Evolutionary conservation across 2,888 invertebrate genomes (phyloP), one percentile per base, ranked within the genome.

Genomic region (Aspidiotus destructor): DNA sequence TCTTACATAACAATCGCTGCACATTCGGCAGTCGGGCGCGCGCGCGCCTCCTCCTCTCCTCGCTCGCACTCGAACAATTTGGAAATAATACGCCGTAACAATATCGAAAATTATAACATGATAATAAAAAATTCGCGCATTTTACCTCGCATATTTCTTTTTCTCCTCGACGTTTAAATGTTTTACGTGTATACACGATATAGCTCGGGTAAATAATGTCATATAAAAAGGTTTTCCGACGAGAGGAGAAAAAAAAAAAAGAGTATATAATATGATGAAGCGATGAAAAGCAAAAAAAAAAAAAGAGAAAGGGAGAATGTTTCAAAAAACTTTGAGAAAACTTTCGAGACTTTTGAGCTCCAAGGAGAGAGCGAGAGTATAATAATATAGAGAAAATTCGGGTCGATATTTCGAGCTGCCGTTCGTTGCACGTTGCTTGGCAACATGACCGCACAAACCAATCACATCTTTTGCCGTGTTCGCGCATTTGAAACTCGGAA

Each of bases 401-500:
- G 63, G 65, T 65, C 65, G 65, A 65, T 65, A 65, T 65, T 65
- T 65, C 44, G 57, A 65, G 65, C 65, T 65, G 41, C 58, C 65
- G 65, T 65, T 65, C 65, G 65, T 57, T 65, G 57, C 65, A 65
- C 65, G 65, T 65, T 58, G 65, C 65, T 40, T 60, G 58, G 65
- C 65, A 65, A 65, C 65, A 65, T 65, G 65, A 65, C 65, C 65
- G 65, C 65, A 65, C 65, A 65, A 65, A 65, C 65, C 65, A 65
- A 65, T 65, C 65, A 65, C 65, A 65, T 65, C 65, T 65, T 65
- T 58, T 65, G 65, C 65, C 65, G 58, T 65, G 65, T 65, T 65
- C 58, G 65, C 65, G 65, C 65, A 65, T 65, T 65, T 57, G 58
- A 58, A 65, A 65, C 65, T 58, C 58, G n/a, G 65, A 65, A 65